These are phyloP conservation scores for Phytoseiulus persimilis DNA, from an alignment of 2,888 invertebrate genomes.

Conservation along the genomic window DNA sequence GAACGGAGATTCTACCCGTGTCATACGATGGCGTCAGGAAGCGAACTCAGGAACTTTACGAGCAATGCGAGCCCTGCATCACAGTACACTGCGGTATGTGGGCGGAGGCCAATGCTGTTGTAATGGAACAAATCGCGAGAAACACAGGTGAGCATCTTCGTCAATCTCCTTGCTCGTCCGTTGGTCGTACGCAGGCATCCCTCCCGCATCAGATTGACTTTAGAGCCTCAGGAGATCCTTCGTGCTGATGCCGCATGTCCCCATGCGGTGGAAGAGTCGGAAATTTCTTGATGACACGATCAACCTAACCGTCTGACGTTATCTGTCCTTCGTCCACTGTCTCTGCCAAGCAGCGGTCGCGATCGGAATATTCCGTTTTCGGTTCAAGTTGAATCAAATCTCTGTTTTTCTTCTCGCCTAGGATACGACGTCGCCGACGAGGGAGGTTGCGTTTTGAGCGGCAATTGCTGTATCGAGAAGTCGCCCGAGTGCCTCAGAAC, in stretches of 20 bases:
- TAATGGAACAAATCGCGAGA: constrained; percentile 19
- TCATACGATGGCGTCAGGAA: not conserved
- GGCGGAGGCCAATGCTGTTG: not conserved
- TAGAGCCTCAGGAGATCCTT: no score
- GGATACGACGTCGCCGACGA: constrained; percentile 16
- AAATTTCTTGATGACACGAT: no score
- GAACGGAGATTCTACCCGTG: constrained; percentile 18
- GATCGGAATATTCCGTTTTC: not conserved
- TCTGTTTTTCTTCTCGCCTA: not conserved
- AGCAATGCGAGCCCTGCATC: not conserved
- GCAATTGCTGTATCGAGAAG: not conserved
- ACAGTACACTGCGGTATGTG: constrained; percentile 23
- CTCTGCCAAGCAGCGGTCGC: not conserved
- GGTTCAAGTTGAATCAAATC: not conserved
- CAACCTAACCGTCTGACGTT: not conserved
- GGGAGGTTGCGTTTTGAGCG: not conserved
- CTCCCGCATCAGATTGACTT: no score
- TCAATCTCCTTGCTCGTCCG: no score
- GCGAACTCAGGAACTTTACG: constrained; percentile 7
- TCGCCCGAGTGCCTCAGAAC: constrained; percentile 11
- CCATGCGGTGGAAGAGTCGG: no score
- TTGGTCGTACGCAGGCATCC: no score
- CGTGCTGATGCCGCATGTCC: no score
- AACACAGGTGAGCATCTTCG: constrained; percentile 7
- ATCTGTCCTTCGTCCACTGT: not conserved